Percentiles rank a stretch among this genome's conserved stretches.
Evolutionary conservation across 64 coral and sea anemone species (phyloP).

Genomic region (Astreopora myriophthalma): DNA sequence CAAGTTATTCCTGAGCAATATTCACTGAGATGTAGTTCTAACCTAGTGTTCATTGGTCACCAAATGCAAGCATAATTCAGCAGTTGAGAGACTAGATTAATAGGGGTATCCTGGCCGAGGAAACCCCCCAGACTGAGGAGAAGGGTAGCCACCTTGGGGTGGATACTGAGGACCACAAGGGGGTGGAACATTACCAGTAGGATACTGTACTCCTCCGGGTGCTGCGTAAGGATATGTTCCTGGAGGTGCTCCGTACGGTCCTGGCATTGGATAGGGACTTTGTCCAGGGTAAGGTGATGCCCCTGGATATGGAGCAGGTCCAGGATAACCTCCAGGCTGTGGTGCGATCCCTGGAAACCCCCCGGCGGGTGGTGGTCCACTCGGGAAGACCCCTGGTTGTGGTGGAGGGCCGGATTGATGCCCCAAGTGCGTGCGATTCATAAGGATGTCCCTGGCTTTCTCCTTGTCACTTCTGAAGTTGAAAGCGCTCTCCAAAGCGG

Average conservation of each 20-base stretch:
- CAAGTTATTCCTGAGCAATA: too few relatives aligned
- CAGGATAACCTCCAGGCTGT: not conserved
- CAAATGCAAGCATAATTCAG: not conserved
- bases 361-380: not conserved
- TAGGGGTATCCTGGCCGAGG: not conserved
- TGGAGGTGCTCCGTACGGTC: not conserved
- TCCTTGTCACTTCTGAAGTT: conserved; percentile 25
- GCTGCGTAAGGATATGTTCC: not conserved
- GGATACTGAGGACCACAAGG: not conserved
- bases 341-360: not conserved
- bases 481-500: conserved; percentile 43
- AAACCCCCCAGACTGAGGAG: not conserved
- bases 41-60: too few relatives aligned
- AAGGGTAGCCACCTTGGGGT: not conserved
- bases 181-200: not conserved
- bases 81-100: not conserved
- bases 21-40: too few relatives aligned
- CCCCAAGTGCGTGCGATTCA: not conserved
- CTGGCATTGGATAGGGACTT: not conserved
- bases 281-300: conserved; percentile 13
- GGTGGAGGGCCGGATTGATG: not conserved
- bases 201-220: not conserved
- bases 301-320: conserved; percentile 24
- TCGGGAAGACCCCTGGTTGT: not conserved
- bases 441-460: conserved; percentile 30